Evolutionary conservation across 2,797 vertebrate genomes (phyloP).

Genomic region (Argyrosomus regius): DNA sequence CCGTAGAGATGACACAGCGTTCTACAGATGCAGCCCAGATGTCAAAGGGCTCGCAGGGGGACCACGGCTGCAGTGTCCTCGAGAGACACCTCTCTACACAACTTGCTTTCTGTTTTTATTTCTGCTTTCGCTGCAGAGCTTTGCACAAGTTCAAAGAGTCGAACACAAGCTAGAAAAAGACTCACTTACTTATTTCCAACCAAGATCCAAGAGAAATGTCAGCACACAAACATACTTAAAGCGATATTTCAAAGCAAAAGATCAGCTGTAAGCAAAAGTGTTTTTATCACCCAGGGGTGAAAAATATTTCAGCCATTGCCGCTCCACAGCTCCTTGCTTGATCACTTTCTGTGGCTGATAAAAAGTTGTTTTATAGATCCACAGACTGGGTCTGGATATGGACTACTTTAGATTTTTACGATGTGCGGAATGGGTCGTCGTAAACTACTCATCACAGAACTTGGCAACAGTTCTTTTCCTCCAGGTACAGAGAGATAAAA

Average conservation of each 20-base stretch:
- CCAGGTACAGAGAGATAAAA: conserved; percentile 4
- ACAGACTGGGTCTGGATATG: neutral
- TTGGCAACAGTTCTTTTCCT: neutral
- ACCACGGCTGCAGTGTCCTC: conserved; percentile 21
- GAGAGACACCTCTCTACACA: conserved; percentile 25
- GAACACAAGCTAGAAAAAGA: conserved; percentile 20
- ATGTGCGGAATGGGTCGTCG: neutral
- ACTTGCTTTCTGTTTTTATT: conserved; percentile 18
- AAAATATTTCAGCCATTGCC: neutral
- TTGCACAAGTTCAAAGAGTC: conserved; percentile 45
- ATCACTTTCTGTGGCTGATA: conserved; percentile 9
- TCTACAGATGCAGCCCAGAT: conserved; percentile 43
- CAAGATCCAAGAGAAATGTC: conserved; percentile 25
- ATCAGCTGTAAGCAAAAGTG: conserved; percentile 27
- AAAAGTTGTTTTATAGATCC: conserved; percentile 8
- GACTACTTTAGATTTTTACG: conserved; percentile 4
- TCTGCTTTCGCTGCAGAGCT: conserved; percentile 37
- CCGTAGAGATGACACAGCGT: conserved; percentile 37
- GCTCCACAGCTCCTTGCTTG: neutral
- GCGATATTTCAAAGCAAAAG: conserved; percentile 30
- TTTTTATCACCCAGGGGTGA: conserved; percentile 29
- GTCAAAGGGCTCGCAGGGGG: conserved; percentile 49
- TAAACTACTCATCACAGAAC: neutral
- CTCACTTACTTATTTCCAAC: conserved; percentile 32
- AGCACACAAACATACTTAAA: conserved; percentile 20